phyloP scores from a whole-genome alignment of 2,113 vertebrate species.

The Catharus fuscescens region DNA sequence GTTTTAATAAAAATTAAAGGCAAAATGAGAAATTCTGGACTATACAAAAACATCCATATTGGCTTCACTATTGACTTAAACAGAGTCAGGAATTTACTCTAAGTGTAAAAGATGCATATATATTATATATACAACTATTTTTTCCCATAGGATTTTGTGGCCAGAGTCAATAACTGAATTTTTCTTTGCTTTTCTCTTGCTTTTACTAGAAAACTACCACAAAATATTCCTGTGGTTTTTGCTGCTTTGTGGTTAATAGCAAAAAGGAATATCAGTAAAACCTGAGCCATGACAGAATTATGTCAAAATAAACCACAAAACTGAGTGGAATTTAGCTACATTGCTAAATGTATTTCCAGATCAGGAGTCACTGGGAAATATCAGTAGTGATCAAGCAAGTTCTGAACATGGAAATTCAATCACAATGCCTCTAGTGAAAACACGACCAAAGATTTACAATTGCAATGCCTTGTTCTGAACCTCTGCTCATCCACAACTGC shows the following conservation, averaged over 20 bases:
- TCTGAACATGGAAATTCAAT: neutral
- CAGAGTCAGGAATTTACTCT: neutral
- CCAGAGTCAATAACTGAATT: neutral
- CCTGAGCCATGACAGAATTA: neutral
- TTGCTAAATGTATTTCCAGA: neutral
- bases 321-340: neutral
- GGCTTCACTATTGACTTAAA: neutral
- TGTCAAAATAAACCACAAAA: neutral
- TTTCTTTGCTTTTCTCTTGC: neutral
- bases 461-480: neutral
- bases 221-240: neutral
- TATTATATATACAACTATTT: neutral
- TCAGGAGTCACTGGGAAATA: neutral
- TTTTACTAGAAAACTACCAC: neutral
- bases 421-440: neutral
- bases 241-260: neutral
- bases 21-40: neutral
- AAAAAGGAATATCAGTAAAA: neutral
- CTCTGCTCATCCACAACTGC: neutral
- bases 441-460: accelerated
- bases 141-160: neutral
- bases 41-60: neutral
- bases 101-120: neutral
- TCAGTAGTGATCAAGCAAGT: neutral
- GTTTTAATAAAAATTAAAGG: neutral